Evolutionary conservation across 1,140 invertebrate species (phyloP), one percentile per base, ranked within the genome.

Genomic region (Apis laboriosa): DNA sequence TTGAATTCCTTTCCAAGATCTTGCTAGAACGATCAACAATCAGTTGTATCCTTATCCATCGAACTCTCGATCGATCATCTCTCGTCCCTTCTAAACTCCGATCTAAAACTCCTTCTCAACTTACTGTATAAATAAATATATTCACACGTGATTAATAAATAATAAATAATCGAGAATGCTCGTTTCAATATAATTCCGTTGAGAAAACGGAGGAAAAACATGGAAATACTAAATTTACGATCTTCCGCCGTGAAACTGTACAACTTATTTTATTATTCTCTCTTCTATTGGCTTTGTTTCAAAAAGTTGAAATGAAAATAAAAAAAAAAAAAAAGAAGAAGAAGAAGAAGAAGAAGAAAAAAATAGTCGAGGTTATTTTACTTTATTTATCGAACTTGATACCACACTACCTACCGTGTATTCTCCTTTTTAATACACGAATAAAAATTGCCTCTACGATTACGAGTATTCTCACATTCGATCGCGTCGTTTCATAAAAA

Each of bases 241-340:
- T 70, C 13, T 15, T 11, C 49, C 49, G 2, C 17, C n/a, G 67
- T 68, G 67, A 21, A n/a, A 70, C 49, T n/a, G 51, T 70, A 1
- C 43, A 17, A 53, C 49, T 70, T 70, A 70, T 24, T 70, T 70
- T 53, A 51, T 73, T 73, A 73, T 73, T 9, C 55, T 9, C 55
- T 28, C 24, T 28, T 58, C 19, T 5, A 73, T 21, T 56, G 55
- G 53, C 24, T 56, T 73, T 73, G 24, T 73, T 43, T 58, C 17
- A 19, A 28, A 9, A 28, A 73, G 19, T 56, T 73, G 53, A 7
- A 28, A n/a, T 58, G 53, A 56, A 73, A 28, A 43, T 43, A 43
- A 43, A 43, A 43, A 43, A 3, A 34, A 3, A 34, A 34, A 34
- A 34, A 34, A 34, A 34, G 2, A 34, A 2, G 2, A 2, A 24